phyloP scores from a whole-genome alignment of 2,888 invertebrate species.

The Coelinius sp. region DNA sequence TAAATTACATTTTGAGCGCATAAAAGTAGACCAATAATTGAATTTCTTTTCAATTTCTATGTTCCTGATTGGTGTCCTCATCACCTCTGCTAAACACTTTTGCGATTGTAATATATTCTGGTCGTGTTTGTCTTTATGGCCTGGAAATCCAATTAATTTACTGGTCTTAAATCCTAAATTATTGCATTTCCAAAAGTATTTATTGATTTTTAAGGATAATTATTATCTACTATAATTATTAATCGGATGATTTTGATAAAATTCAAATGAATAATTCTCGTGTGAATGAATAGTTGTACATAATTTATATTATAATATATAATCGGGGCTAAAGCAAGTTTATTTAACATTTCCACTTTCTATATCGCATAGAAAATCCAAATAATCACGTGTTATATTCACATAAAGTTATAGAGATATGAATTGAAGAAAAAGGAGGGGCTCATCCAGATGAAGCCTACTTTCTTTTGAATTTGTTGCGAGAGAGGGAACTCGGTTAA shows the following conservation, averaged over 20 bases:
- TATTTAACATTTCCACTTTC: slow-evolving; percentile 11
- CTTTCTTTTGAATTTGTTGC: slow-evolving; percentile 16
- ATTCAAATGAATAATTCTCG: too few relatives aligned
- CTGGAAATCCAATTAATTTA: not conserved
- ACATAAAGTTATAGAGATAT: slow-evolving; percentile 18
- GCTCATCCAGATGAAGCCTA: slow-evolving; percentile 15
- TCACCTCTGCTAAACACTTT: not conserved
- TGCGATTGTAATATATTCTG: not conserved
- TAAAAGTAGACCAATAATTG: slow-evolving; percentile 7
- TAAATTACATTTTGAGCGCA: too few relatives aligned
- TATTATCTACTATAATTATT: too few relatives aligned
- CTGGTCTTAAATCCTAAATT: not conserved
- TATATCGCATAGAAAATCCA: slow-evolving; percentile 9
- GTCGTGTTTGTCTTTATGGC: not conserved
- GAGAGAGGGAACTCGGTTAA: slow-evolving; percentile 27
- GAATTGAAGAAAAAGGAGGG: slow-evolving; percentile 2
- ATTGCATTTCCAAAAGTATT: too few relatives aligned
- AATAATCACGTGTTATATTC: slow-evolving; percentile 10
- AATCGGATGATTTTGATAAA: too few relatives aligned
- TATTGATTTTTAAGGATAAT: too few relatives aligned
- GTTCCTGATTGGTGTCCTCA: not conserved
- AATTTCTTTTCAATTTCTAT: slow-evolving; percentile 22
- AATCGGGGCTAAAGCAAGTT: not conserved
- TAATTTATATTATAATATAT: too few relatives aligned
- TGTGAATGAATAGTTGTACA: not conserved